Percentiles rank a stretch among this genome's conserved stretches.
These are phyloP conservation scores for Sparus aurata DNA, from an alignment of 2,797 vertebrate genomes.

Conservation along the genomic window DNA sequence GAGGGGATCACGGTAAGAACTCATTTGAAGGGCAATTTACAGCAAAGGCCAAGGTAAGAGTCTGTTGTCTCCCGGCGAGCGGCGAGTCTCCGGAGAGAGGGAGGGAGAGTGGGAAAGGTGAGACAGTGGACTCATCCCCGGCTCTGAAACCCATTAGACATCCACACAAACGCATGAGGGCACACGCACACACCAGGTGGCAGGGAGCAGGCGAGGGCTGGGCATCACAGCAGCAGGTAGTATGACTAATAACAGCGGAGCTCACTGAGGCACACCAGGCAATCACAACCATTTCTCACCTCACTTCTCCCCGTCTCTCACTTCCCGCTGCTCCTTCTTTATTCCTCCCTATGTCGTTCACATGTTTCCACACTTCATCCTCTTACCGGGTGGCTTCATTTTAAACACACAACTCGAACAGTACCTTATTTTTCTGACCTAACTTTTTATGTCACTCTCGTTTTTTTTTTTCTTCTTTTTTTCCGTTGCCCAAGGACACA, in stretches of 20 bases:
- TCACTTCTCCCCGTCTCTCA: constrained; percentile 56
- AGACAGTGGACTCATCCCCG: constrained; percentile 47
- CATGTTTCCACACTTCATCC: constrained; percentile 25
- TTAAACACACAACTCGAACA: constrained; percentile 13
- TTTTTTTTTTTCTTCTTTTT: not conserved
- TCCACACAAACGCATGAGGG: constrained; percentile 31
- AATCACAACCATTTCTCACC: constrained; percentile 80
- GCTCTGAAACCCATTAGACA: constrained; percentile 58
- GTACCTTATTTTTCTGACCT: not conserved
- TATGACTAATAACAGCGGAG: constrained; percentile 78
- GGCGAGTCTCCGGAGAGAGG: constrained; percentile 42
- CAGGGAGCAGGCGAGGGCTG: constrained; percentile 20
- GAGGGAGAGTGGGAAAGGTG: constrained; percentile 15
- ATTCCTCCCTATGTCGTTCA: constrained; percentile 33
- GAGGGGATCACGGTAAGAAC: constrained; percentile 58
- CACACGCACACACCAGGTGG: constrained; percentile 37
- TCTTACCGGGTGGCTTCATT: not conserved
- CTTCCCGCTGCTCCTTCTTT: constrained; percentile 58
- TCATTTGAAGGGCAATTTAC: constrained; percentile 70
- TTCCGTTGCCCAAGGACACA: not conserved
- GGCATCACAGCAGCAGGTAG: constrained; percentile 67
- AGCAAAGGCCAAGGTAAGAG: constrained; percentile 63
- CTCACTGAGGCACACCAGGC: constrained; percentile 73
- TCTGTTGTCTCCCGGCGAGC: constrained; percentile 56
- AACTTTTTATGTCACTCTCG: constrained; percentile 11